Base-by-base conservation (phyloP, 92 coral and sea anemone species). In the Epizoanthus illoricatus region DNA sequence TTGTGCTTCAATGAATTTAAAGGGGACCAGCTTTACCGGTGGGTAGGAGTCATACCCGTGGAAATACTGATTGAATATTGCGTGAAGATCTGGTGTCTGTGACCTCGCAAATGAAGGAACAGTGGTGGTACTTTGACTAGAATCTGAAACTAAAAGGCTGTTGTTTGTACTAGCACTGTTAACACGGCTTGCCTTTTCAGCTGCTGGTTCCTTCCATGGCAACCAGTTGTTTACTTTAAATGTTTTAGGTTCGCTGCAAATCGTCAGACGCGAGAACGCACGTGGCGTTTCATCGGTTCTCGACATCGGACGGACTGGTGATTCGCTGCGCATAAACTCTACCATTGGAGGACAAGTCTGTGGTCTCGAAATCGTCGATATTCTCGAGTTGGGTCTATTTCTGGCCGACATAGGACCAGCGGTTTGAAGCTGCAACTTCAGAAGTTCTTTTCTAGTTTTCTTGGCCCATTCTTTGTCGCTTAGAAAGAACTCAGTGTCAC, bases 381-480 rank as follows among this genome's bases (percentile, higher is more conserved):
- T 80, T 45, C 71, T 69, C 15, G 80, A 69, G 42, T 24, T 80
- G 0, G 57, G 69, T 19, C 81, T 43, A 9, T 54, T 41, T 23
- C 69, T 59, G 21, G 76, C 8, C 12, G 58, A 52, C 59, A 71
- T 54, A 4, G 66, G 12, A 7, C 69, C 74, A 17, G 71, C 43
- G 19, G 40, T 82, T 45, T 71, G 64, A 16, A 71, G 42, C 8
- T 72, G 85, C 66, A 84, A 78, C 80, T 79, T 87, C 7, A 81
- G 71, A 7, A 92, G 68, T 62, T 90, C 93, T 85, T 86, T 88
- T 57, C 84, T 84, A 18, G 75, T 84, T 41, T 86, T 90, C 45
- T 85, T 85, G 36, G 90, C 89, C 97, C 97, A 92, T 84, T 92
- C 97, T 71, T 92, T 88, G 85, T 86, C 97, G 42, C 89, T 90